Conservation (phyloP, 2,888 invertebrate genomes). For the Xanthostigma xanthostigma region DNA sequence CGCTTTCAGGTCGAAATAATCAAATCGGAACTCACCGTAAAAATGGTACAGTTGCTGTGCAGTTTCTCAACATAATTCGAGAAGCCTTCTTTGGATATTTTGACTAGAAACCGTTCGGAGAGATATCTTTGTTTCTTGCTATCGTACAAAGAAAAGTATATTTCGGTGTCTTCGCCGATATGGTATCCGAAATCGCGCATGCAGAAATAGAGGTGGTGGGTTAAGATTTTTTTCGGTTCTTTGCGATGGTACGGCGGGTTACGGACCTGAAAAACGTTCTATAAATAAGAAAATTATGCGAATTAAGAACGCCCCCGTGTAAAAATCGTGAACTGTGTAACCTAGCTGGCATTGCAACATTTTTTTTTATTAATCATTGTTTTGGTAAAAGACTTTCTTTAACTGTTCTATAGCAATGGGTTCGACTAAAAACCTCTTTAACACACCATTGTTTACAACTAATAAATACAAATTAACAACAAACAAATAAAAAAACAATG, state of each 20-base stretch:
- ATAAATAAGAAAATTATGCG: too few species aligned
- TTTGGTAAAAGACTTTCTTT: too few species aligned
- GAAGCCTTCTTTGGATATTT: slow-evolving; percentile 79
- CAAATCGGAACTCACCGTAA: slow-evolving; percentile 36
- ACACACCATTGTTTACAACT: too few species aligned
- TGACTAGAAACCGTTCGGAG: slow-evolving; percentile 79
- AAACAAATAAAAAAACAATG: too few species aligned
- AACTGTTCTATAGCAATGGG: too few species aligned
- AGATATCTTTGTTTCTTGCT: slow-evolving; percentile 60
- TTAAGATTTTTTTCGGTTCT: slow-evolving; percentile 41
- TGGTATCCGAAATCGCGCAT: slow-evolving; percentile 81
- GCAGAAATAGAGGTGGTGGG: slow-evolving; percentile 72
- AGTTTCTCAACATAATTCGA: slow-evolving; percentile 77
- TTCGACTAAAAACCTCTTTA: too few species aligned
- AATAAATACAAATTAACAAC: too few species aligned
- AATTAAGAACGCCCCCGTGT: too few species aligned
- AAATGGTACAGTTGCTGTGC: slow-evolving; percentile 78
- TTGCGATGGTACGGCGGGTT: slow-evolving; percentile 38
- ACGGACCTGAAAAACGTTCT: slow-evolving; percentile 26
- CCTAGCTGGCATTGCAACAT: too few species aligned
- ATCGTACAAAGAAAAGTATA: slow-evolving; percentile 78
- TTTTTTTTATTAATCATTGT: too few species aligned
- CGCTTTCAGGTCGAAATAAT: too few species aligned
- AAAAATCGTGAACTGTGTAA: too few species aligned
- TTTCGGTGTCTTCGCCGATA: slow-evolving; percentile 78